phyloP scores from a whole-genome alignment of 2,888 invertebrate genomes.

The Dermolepida albohirtum region DNA sequence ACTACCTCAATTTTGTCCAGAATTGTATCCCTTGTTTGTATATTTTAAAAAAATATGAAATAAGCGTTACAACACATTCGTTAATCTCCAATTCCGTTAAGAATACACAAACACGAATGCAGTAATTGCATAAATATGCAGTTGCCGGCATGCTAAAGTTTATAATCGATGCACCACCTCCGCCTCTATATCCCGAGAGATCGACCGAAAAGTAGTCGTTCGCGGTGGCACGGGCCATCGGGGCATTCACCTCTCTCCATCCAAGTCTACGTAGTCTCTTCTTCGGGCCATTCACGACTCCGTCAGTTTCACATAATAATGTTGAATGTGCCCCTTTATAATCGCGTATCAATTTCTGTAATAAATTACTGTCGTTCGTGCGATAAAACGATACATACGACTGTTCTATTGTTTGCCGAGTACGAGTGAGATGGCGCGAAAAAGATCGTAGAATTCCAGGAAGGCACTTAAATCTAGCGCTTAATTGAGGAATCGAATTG shows the following conservation, averaged over 20 bases:
- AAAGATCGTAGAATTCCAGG: slow-evolving; percentile 18
- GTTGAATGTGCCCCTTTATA: slow-evolving; percentile 24
- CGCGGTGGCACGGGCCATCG: slow-evolving; percentile 41
- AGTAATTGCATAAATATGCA: slow-evolving; percentile 35
- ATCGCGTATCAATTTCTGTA: slow-evolving; percentile 28
- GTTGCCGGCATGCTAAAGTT: slow-evolving; percentile 18
- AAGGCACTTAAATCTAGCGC: slow-evolving; percentile 3
- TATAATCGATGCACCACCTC: slow-evolving; percentile 36
- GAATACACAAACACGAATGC: slow-evolving; percentile 16
- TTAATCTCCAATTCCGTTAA: background rate
- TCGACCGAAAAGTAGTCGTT: slow-evolving; percentile 39
- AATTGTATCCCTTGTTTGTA: no score
- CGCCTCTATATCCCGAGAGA: slow-evolving; percentile 2
- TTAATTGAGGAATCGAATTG: no score
- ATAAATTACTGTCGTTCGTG: slow-evolving; percentile 10
- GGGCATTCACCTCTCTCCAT: slow-evolving; percentile 38
- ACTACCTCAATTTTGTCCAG: no score
- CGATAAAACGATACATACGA: background rate
- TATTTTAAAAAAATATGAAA: no score
- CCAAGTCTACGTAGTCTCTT: background rate
- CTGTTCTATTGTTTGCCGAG: slow-evolving; percentile 5
- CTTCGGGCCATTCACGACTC: slow-evolving; percentile 28
- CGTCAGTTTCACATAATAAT: slow-evolving; percentile 14
- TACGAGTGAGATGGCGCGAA: background rate
- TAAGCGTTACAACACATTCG: no score